Evolutionary conservation across 37 sponge, comb jelly and placozoan genomes (phyloP).

Genomic region (Haliclona indistincta): DNA sequence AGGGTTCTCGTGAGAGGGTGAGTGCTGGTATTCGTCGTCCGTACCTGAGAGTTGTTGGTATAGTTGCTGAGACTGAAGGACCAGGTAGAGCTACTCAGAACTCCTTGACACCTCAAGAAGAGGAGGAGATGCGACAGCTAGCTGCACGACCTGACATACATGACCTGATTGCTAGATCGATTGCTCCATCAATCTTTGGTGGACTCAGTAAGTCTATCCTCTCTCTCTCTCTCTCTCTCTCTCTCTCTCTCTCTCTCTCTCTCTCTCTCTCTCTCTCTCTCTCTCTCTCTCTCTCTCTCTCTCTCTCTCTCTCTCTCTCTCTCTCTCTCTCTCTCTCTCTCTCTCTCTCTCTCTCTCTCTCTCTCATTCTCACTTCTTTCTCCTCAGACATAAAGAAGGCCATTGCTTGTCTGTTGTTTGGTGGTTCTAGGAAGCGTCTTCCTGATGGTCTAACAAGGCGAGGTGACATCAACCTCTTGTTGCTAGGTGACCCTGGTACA

Average conservation of each 20-base stretch:
- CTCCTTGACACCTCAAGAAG: constrained; percentile 87
- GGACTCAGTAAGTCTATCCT: constrained; percentile 61
- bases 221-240: background rate
- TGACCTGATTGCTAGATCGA: constrained; percentile 71
- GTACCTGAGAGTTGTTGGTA: constrained; percentile 93
- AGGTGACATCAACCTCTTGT: constrained; percentile 96
- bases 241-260: constrained; percentile 17
- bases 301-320: constrained; percentile 8
- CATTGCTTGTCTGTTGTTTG: constrained; percentile 94
- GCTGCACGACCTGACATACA: constrained; percentile 88
- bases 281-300: constrained; percentile 17
- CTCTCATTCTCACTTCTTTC: background rate
- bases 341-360: background rate
- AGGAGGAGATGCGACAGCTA: constrained; percentile 82
- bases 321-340: background rate
- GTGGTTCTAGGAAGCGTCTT: constrained; percentile 93
- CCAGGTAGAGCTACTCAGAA: constrained; percentile 72
- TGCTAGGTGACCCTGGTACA: constrained; percentile 99
- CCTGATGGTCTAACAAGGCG: constrained; percentile 97
- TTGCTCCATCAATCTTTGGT: constrained; percentile 99
- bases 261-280: constrained; percentile 30
- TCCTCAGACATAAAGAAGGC: constrained; percentile 95
- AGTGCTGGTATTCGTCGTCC: constrained; percentile 94
- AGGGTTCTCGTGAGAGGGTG: constrained; percentile 22
- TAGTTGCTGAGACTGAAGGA: constrained; percentile 87